Evolutionary conservation across 2,797 vertebrate species (phyloP).

Genomic region (Nyctibius grandis): DNA sequence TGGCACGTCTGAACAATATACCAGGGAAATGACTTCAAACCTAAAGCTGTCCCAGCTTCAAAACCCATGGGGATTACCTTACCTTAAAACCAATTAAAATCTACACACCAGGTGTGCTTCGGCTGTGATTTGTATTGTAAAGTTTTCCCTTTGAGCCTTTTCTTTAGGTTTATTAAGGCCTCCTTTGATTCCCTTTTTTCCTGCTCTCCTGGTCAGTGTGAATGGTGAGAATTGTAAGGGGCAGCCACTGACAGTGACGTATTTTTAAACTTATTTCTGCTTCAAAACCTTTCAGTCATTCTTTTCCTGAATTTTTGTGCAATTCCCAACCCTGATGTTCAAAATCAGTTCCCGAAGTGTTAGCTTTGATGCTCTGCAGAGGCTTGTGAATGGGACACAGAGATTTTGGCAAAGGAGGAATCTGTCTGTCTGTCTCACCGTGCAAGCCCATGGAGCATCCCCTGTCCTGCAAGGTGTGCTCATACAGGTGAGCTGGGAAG

Average conservation of each 20-base stretch:
- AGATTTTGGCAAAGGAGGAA: not conserved
- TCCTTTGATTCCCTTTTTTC: not conserved
- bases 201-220: not conserved
- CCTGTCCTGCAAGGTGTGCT: rapidly evolving
- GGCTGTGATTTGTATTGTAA: not conserved
- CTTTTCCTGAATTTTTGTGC: not conserved
- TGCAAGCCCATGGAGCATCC: not conserved
- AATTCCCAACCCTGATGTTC: not conserved
- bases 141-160: not conserved
- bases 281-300: not conserved
- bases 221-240: not conserved
- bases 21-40: not conserved
- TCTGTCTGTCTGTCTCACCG: not conserved
- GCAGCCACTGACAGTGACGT: not conserved
- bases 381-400: not conserved
- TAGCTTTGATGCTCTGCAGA: not conserved
- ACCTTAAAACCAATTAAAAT: not conserved
- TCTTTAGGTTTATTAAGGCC: not conserved
- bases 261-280: not conserved
- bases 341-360: not conserved
- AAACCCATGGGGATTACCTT: not conserved
- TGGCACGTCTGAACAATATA: not conserved
- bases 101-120: not conserved
- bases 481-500: rapidly evolving
- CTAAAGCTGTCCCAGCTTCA: not conserved